These are phyloP conservation scores for Mesorhabditis spiculigera DNA, from an alignment of 2,888 invertebrate species.

Conservation along the genomic window DNA sequence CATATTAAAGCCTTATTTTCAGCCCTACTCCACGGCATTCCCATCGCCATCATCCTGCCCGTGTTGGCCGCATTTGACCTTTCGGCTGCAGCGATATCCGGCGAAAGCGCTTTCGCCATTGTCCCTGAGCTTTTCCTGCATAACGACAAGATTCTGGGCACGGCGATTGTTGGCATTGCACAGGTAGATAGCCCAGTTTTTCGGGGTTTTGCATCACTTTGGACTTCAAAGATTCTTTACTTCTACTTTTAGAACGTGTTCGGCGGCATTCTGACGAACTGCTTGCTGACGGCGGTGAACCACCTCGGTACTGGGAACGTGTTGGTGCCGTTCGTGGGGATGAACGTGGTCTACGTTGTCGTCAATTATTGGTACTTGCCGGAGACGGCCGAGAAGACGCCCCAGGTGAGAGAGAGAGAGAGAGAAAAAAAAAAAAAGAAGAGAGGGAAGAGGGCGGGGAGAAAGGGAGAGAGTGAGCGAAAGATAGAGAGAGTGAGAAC, in stretches of 20 bases:
- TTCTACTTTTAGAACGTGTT: conserved; percentile 40
- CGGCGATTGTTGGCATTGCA: conserved; percentile 48
- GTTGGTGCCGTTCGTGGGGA: conserved; percentile 40
- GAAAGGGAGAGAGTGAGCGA: not conserved
- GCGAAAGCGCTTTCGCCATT: conserved; percentile 49
- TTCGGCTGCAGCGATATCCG: conserved; percentile 48
- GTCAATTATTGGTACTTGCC: conserved; percentile 37
- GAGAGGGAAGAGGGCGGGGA: too few relatives aligned
- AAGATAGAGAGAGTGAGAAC: not conserved
- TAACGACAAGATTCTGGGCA: conserved; percentile 46
- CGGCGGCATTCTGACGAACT: conserved; percentile 45
- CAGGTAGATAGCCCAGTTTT: conserved; percentile 30
- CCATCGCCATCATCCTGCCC: conserved; percentile 26
- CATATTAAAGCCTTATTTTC: too few relatives aligned
- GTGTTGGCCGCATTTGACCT: conserved; percentile 46
- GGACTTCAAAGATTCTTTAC: not conserved
- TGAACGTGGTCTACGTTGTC: conserved; percentile 40
- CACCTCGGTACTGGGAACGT: conserved; percentile 35
- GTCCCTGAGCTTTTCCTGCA: conserved; percentile 50
- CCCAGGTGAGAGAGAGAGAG: conserved; percentile 27
- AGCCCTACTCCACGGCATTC: conserved; percentile 19
- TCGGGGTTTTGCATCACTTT: not conserved
- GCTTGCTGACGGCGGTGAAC: conserved; percentile 40
- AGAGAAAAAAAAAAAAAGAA: too few relatives aligned
- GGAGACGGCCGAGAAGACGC: conserved; percentile 42